Base-by-base conservation (phyloP, 2,113 vertebrate genomes). In the Verasper variegatus region DNA sequence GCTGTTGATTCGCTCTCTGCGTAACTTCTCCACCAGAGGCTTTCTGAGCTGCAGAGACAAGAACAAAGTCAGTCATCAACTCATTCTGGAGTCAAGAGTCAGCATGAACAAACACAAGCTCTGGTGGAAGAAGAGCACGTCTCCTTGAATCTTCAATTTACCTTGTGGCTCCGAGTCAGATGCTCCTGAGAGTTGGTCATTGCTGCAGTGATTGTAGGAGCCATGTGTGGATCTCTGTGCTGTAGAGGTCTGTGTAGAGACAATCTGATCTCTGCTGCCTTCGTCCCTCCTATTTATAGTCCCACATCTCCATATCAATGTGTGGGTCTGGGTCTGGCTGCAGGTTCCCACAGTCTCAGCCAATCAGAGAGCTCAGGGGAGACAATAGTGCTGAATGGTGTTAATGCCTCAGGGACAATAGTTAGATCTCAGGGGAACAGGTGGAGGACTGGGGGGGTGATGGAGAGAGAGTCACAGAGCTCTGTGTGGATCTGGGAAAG, bases 271-370 rank as follows among this genome's bases (percentile, higher is more conserved):
- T 90, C 62, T 83, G 59, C 78, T 82, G 86, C 74, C 79, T 88
- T 78, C 86, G 76, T 63, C 86, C 80, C 91, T 91, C 86, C 82
- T 91, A 88, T 92, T 93, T 94, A 94, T 94, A 93, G 66, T 89
- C 84, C 66, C 82, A 78, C 75, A 92, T 94, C 92, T 92, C 86
- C 92, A 92, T 93, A 89, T 93, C 75, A 93, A 93, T 93, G 90
- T 87, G 91, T 93, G 92, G 82, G 91, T 92, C 85, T 85, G 13
- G 67, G 77, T 79, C 80, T 90, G 68, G 26, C n/a, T 74, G 76
- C 60, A 87, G 45, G 84, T 93, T 94, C 92, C 80, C 93, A 94
- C 92, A 93, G 68, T 93, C 61, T 86, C 45, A 86, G 45, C 92
- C 92, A 93, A 93, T 93, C 82, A 83, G 55, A 86, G 83, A 83